These are phyloP conservation scores for Platerodrilus igneus DNA, from an alignment of 2,888 invertebrate genomes.

Conservation along the genomic window DNA sequence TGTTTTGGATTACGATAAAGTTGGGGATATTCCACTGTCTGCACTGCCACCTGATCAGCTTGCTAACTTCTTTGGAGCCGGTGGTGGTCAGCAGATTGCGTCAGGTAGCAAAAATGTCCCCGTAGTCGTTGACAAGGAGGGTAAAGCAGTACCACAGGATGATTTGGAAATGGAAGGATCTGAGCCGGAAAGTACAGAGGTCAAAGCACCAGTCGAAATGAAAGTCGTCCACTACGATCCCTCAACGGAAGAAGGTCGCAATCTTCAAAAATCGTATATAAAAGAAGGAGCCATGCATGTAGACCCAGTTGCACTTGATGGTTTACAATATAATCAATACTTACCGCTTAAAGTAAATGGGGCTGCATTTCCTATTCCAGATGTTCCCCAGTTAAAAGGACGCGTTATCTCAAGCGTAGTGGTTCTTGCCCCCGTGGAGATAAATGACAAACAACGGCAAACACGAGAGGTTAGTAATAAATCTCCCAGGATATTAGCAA, in stretches of 20 bases:
- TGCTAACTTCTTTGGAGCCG: slow-evolving; percentile 82
- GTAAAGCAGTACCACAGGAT: slow-evolving; percentile 51
- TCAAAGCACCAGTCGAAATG: slow-evolving; percentile 64
- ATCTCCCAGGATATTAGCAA: slow-evolving; percentile 41
- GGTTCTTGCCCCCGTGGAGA: slow-evolving; percentile 77
- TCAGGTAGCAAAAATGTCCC: slow-evolving; percentile 64
- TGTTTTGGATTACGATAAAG: slow-evolving; percentile 81
- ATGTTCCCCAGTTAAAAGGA: slow-evolving; percentile 68
- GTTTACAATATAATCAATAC: slow-evolving; percentile 75
- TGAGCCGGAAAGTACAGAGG: slow-evolving; percentile 53
- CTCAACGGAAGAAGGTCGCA: slow-evolving; percentile 65
- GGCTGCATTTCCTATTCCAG: slow-evolving; percentile 78
- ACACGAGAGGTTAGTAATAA: slow-evolving; percentile 45
- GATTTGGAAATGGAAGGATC: slow-evolving; percentile 57
- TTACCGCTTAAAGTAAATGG: slow-evolving; percentile 80
- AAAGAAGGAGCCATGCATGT: slow-evolving; percentile 67
- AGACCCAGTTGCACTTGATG: slow-evolving; percentile 69
- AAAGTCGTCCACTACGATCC: slow-evolving; percentile 82
- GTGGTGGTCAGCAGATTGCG: slow-evolving; percentile 66
- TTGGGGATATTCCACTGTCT: slow-evolving; percentile 78
- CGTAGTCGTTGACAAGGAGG: slow-evolving; percentile 61
- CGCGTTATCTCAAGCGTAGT: slow-evolving; percentile 81
- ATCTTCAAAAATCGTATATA: slow-evolving; percentile 67
- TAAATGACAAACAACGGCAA: slow-evolving; percentile 53
- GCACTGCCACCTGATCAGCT: slow-evolving; percentile 80